Evolutionary conservation across 2,113 vertebrate genomes (phyloP).

Genomic region (Telmatochromis bifrenatus): DNA sequence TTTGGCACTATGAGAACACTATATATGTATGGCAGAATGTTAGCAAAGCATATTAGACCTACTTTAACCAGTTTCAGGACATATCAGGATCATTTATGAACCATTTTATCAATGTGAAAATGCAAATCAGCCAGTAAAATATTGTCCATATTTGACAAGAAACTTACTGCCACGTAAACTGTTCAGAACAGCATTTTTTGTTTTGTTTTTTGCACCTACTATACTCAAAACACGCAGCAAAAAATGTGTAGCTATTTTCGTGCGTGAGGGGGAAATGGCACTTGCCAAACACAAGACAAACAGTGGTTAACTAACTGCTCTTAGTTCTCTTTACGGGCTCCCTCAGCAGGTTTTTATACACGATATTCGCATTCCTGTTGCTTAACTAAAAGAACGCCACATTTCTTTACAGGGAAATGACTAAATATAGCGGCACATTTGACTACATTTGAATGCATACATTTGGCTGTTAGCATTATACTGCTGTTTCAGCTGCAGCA

Average conservation of each 20-base stretch:
- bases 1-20: not conserved
- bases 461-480: not conserved
- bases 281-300: too few species aligned
- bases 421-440: not conserved
- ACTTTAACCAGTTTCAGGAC: not conserved
- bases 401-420: not conserved
- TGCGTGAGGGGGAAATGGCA: not conserved
- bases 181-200: not conserved
- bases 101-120: not conserved
- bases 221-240: not conserved
- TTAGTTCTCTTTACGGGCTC: not conserved
- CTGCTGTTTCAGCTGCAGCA: not conserved
- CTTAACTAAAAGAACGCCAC: not conserved
- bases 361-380: fast-evolving
- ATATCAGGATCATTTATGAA: not conserved
- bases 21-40: not conserved
- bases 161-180: not conserved
- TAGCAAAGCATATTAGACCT: not conserved
- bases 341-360: not conserved
- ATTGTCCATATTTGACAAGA: not conserved
- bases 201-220: not conserved
- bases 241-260: not conserved
- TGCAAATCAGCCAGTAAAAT: not conserved
- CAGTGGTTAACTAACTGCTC: not conserved
- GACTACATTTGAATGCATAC: not conserved